A percentile compares a stretch with the other conserved stretches of the same genome.
These are phyloP conservation scores for Plutomurus gul DNA, from an alignment of 1,140 invertebrate genomes.

Conservation along the genomic window DNA sequence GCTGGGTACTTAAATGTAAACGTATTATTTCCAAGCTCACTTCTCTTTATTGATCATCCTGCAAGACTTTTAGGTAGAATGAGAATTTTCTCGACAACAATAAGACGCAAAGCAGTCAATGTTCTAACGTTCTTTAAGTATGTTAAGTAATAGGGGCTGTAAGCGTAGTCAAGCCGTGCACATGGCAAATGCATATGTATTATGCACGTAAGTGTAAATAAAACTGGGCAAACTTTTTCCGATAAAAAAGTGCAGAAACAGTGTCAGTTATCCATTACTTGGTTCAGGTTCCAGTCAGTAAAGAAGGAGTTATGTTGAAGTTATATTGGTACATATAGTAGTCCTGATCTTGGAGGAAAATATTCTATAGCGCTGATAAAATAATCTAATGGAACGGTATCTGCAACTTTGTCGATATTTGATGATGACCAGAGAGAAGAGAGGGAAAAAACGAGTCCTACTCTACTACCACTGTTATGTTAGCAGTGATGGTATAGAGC, in stretches of 20 bases:
- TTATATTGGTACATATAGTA: too few species aligned
- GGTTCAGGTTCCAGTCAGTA: too few species aligned
- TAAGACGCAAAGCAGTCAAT: too few species aligned
- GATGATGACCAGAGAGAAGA: not conserved
- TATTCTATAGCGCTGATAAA: slow-evolving; percentile 14
- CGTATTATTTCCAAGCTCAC: too few species aligned
- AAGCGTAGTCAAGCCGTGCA: not conserved
- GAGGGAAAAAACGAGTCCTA: not conserved
- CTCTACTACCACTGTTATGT: not conserved
- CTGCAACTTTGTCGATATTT: slow-evolving; percentile 27
- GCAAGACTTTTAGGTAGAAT: too few species aligned
- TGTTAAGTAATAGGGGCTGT: not conserved
- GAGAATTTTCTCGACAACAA: too few species aligned
- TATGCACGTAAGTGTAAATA: not conserved
- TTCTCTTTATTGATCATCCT: too few species aligned
- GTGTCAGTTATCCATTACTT: too few species aligned
- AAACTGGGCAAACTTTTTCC: not conserved
- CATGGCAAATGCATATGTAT: not conserved
- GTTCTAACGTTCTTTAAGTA: too few species aligned
- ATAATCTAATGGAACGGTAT: not conserved
- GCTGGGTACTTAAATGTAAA: too few species aligned
- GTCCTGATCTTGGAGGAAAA: not conserved
- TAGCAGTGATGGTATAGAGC: not conserved
- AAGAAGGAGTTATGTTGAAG: not conserved
- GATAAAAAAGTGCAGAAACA: not conserved